Evolutionary conservation across 2,113 vertebrate species (phyloP).

Genomic region (Gymnobelideus leadbeateri): DNA sequence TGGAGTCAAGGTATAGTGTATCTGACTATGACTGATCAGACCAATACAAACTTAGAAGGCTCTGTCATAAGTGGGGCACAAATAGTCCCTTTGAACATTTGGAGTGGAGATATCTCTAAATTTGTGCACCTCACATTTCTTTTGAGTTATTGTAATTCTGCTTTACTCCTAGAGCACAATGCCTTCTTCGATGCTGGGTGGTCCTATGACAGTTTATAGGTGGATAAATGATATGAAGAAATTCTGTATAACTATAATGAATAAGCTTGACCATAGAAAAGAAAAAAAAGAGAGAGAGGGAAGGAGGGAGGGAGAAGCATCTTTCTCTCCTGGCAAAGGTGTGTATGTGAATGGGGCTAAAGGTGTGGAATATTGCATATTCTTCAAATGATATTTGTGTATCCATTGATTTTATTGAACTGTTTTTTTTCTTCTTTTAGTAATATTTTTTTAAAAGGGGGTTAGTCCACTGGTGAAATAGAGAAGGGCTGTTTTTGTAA

Average conservation of each 20-base stretch:
- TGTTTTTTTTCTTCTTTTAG: neutral
- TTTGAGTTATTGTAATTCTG: neutral
- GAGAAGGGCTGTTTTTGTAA: neutral
- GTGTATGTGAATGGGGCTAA: neutral
- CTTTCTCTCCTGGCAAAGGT: neutral
- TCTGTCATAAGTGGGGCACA: neutral
- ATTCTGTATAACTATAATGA: neutral
- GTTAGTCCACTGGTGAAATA: neutral
- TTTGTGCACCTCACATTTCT: neutral
- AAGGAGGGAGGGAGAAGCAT: neutral
- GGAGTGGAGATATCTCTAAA: neutral
- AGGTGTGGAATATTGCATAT: neutral
- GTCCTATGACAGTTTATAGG: neutral
- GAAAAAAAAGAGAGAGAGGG: neutral
- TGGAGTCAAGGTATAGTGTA: too few species aligned
- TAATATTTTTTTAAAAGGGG: neutral
- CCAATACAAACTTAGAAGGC: neutral
- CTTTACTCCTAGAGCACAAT: neutral
- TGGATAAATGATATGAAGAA: neutral
- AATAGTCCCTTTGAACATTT: neutral
- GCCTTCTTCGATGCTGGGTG: neutral
- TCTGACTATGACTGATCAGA: neutral
- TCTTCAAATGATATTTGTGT: neutral
- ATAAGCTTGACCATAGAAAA: neutral
- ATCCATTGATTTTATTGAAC: neutral